Percentiles rank a stretch among this genome's conserved stretches.
These are phyloP conservation scores for Bubalus kerabau DNA, from an alignment of 2,113 vertebrate genomes.

Conservation along the genomic window DNA sequence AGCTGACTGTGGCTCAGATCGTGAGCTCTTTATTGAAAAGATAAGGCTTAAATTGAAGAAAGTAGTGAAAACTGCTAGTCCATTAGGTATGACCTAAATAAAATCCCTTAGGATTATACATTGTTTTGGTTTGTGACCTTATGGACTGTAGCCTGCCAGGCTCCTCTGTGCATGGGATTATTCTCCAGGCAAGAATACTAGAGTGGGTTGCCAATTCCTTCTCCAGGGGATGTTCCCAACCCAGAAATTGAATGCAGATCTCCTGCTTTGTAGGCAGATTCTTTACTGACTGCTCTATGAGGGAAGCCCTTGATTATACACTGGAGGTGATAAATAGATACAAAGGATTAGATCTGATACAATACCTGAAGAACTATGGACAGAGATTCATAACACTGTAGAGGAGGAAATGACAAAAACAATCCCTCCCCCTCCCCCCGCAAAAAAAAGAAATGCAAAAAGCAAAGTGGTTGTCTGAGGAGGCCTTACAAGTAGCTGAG, in stretches of 20 bases:
- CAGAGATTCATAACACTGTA: background rate
- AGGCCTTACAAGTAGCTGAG: background rate
- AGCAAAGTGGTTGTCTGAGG: background rate
- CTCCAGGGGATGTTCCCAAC: background rate
- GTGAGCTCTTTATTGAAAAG: background rate
- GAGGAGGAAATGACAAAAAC: background rate
- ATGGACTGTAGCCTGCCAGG: background rate
- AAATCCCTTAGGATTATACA: background rate
- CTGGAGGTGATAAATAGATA: background rate
- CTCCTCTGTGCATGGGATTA: background rate
- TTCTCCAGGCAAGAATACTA: background rate
- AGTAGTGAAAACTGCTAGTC: fast-evolving
- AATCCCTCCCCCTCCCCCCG: fast-evolving
- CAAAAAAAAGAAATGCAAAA: background rate
- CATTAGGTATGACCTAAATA: background rate
- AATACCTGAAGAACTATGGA: background rate
- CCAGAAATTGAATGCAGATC: background rate
- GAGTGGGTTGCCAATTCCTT: background rate
- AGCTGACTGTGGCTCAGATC: background rate
- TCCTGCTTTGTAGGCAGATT: background rate
- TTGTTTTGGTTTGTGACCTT: background rate
- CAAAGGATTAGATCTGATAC: background rate
- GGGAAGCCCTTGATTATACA: background rate
- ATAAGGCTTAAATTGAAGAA: background rate
- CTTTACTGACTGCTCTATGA: fast-evolving